Percentiles rank a stretch among this genome's conserved stretches.
These are phyloP conservation scores for Streptopelia turtur DNA, from an alignment of 2,797 vertebrate species.

Conservation along the genomic window DNA sequence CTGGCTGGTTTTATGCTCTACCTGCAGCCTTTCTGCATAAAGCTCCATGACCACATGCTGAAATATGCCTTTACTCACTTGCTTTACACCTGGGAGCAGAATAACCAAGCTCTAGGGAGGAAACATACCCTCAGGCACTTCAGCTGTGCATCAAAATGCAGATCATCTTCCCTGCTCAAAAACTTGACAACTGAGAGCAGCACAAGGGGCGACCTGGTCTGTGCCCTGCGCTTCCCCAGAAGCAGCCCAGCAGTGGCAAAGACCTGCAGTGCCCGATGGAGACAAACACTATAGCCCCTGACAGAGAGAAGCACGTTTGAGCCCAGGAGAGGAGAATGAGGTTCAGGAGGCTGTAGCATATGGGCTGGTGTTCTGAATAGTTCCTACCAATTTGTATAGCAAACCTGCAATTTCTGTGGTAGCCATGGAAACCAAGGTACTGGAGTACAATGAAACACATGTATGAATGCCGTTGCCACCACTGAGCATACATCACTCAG, in stretches of 20 bases:
- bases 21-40: not conserved
- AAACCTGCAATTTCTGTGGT: slow-evolving; percentile 65
- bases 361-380: not conserved
- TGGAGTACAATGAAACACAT: slow-evolving; percentile 24
- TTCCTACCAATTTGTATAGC: slow-evolving; percentile 27
- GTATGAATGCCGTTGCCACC: not conserved
- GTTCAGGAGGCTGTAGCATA: slow-evolving; percentile 12
- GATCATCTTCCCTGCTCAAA: not conserved
- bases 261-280: not conserved
- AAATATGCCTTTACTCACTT: not conserved
- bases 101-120: not conserved
- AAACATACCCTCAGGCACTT: not conserved
- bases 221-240: not conserved
- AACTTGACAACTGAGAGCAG: not conserved
- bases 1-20: not conserved
- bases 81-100: not conserved
- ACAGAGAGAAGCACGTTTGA: not conserved
- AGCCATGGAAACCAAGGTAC: slow-evolving; percentile 68
- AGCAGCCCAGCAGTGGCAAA: not conserved
- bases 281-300: not conserved
- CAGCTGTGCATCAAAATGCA: not conserved
- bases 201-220: not conserved
- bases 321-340: not conserved
- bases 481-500: not conserved
- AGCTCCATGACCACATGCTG: not conserved